A percentile compares a stretch with the other conserved stretches of the same genome.
Evolutionary conservation across 2,113 vertebrate genomes (phyloP).

Genomic region (Ailurus styani): DNA sequence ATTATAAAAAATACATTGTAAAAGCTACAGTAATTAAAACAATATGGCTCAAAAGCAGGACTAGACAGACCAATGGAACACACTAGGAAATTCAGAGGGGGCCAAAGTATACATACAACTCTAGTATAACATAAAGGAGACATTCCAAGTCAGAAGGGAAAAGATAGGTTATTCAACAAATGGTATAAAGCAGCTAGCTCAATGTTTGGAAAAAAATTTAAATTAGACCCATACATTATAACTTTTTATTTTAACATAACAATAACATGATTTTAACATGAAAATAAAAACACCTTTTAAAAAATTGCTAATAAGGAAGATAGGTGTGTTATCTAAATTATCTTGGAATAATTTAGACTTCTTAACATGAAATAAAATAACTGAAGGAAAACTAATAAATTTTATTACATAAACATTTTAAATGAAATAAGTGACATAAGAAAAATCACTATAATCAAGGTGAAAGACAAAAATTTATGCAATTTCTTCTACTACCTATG

Average conservation of each 20-base stretch:
- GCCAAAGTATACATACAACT: background rate
- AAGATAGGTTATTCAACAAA: background rate
- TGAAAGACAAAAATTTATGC: background rate
- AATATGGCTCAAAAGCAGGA: background rate
- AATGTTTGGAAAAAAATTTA: background rate
- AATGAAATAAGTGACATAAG: background rate
- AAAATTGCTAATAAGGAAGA: background rate
- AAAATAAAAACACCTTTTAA: background rate
- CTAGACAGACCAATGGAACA: background rate
- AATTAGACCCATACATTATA: background rate
- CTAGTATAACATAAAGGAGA: background rate
- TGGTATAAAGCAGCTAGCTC: background rate
- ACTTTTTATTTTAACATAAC: background rate
- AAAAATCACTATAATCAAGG: background rate
- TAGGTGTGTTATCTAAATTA: background rate
- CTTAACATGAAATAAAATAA: slow-evolving; percentile 18
- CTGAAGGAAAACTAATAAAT: background rate
- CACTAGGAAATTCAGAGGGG: background rate
- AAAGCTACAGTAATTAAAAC: background rate
- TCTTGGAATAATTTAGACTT: background rate
- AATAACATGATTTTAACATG: background rate
- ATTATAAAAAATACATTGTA: background rate
- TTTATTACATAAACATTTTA: background rate
- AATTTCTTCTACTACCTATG: background rate
- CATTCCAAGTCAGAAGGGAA: background rate